These are phyloP conservation scores for Dynastes hyllus DNA, from an alignment of 2,888 invertebrate genomes.

Conservation along the genomic window DNA sequence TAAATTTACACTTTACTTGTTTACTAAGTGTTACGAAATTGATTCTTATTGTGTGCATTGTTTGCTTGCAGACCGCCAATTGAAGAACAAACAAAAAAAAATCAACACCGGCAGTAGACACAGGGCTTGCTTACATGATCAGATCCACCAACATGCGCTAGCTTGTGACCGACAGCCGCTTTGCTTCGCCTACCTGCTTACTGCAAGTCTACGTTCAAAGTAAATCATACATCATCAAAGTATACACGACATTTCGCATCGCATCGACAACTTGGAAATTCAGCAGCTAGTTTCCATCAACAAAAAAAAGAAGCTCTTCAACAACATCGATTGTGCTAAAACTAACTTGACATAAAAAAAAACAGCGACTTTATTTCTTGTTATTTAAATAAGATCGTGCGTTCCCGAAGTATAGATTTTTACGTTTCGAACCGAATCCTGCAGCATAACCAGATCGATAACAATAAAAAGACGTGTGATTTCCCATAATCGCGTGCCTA, in stretches of 20 bases:
- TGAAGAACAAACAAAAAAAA: conserved; percentile 56
- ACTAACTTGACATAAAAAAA: not conserved
- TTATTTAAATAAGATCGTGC: conserved; percentile 7
- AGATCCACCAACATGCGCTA: conserved; percentile 68
- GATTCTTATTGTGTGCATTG: conserved; percentile 50
- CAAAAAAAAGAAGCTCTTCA: conserved; percentile 5
- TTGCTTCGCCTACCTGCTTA: conserved; percentile 70
- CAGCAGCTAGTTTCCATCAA: not conserved
- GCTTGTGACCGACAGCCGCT: conserved; percentile 68
- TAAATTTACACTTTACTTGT: not conserved
- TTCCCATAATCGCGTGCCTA: conserved; percentile 45
- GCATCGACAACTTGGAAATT: conserved; percentile 26
- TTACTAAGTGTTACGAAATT: not conserved
- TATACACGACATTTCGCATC: conserved; percentile 1
- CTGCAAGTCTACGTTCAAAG: conserved; percentile 60
- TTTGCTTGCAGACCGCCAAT: conserved; percentile 57
- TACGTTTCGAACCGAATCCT: not conserved
- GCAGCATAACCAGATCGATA: not conserved
- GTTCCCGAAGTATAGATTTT: conserved; percentile 18
- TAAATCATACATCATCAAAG: conserved; percentile 2
- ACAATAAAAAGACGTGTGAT: conserved; percentile 41
- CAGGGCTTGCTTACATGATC: conserved; percentile 65
- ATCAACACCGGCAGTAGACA: conserved; percentile 64
- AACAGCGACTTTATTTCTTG: conserved; percentile 15
- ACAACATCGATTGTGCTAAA: conserved; percentile 1